phyloP scores from a whole-genome alignment of 2,113 vertebrate species.

The Scomber scombrus region DNA sequence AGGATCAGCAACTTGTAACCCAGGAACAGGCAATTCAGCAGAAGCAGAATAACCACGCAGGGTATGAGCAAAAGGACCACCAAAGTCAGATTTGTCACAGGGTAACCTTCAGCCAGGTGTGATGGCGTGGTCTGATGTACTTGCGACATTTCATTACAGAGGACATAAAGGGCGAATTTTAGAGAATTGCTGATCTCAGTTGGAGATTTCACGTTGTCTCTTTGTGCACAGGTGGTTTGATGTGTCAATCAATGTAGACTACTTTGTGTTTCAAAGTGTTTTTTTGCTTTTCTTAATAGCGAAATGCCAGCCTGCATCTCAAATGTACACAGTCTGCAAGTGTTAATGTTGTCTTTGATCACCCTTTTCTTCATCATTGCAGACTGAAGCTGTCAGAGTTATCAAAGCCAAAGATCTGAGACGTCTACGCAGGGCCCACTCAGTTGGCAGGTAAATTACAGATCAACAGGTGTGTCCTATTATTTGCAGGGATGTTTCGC shows the following conservation, averaged over 20 bases:
- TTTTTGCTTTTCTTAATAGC: not conserved
- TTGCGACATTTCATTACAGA: constrained; percentile 82
- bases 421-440: not conserved
- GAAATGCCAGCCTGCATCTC: not conserved
- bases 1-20: constrained; percentile 81
- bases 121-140: constrained; percentile 53
- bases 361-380: not conserved
- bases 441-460: constrained; percentile 4
- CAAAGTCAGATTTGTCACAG: constrained; percentile 77
- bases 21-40: constrained; percentile 85
- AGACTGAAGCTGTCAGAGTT: not conserved
- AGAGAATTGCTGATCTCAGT: constrained; percentile 26
- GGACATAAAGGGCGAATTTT: constrained; percentile 34
- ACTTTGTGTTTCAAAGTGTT: constrained; percentile 7
- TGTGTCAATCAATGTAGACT: constrained; percentile 63
- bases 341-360: not conserved
- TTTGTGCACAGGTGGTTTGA: constrained; percentile 56
- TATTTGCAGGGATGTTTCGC: not conserved
- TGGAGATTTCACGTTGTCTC: constrained; percentile 16
- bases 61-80: constrained; percentile 84
- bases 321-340: not conserved
- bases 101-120: constrained; percentile 62
- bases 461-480: constrained; percentile 65
- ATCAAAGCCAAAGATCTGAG: constrained; percentile 5
- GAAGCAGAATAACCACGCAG: constrained; percentile 82